A percentile compares a stretch with the other conserved stretches of the same genome.
Evolutionary conservation across 92 coral and sea anemone genomes (phyloP).

Genomic region (Epizoanthus rinbou): DNA sequence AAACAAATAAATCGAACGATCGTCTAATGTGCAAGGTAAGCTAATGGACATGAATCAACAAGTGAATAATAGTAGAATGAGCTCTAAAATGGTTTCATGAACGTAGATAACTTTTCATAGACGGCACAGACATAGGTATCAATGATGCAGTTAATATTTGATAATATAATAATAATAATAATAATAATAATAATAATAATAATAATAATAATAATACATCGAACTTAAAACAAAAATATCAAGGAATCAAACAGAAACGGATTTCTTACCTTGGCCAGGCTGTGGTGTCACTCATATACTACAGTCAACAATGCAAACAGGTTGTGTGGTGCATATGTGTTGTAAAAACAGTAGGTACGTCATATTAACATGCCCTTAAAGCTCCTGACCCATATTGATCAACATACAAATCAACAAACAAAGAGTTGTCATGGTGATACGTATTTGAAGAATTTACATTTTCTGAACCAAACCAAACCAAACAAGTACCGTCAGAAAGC

Average conservation of each 20-base stretch:
- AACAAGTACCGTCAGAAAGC: neutral
- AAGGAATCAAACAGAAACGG: neutral
- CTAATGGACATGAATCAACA: neutral
- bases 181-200: no score
- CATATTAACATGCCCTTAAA: neutral
- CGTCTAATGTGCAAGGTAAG: neutral
- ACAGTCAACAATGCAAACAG: neutral
- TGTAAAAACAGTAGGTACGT: neutral
- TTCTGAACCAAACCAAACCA: neutral
- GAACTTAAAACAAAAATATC: neutral
- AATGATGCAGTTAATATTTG: neutral
- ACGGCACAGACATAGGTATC: no score
- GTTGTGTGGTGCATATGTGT: neutral
- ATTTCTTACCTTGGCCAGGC: neutral
- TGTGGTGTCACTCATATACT: neutral
- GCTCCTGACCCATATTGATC: conserved; percentile 38
- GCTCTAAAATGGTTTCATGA: neutral
- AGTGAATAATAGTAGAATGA: neutral
- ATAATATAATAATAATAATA: no score
- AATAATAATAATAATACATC: neutral
- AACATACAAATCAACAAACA: neutral
- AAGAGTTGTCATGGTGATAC: neutral
- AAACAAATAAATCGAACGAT: neutral
- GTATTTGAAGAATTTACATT: neutral
- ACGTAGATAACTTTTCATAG: neutral